Evolutionary conservation across 2,888 invertebrate genomes (phyloP).

Genomic region (Cephus runcator): DNA sequence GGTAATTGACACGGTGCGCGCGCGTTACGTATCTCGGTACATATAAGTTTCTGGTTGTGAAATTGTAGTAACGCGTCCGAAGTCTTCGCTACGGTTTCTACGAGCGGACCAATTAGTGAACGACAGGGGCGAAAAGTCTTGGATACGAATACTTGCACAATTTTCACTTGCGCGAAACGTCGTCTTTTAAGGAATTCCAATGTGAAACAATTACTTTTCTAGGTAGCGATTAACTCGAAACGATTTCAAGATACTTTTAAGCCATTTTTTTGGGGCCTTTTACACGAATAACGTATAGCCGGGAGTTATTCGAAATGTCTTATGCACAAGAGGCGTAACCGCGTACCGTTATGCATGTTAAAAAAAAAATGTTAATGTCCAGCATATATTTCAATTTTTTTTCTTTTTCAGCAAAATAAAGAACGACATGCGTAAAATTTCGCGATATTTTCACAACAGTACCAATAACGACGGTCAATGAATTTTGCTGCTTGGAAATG

Average conservation of each 20-base stretch:
- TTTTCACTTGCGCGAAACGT: not conserved
- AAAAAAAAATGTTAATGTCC: not conserved
- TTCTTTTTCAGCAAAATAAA: not conserved
- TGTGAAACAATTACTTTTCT: not conserved
- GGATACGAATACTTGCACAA: not conserved
- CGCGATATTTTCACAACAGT: not conserved
- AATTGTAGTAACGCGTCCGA: not conserved
- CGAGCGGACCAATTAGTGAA: not conserved
- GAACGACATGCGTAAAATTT: not conserved
- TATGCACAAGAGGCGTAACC: not conserved
- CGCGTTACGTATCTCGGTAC: conserved; percentile 36
- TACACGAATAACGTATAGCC: not conserved
- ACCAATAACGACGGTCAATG: not conserved
- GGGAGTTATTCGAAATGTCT: not conserved
- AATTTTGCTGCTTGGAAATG: not conserved
- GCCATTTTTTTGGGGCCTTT: not conserved
- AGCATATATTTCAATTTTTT: not conserved
- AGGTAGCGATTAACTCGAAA: not conserved
- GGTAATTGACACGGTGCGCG: conserved; percentile 55
- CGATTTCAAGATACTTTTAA: not conserved
- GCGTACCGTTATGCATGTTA: not conserved
- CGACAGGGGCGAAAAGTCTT: not conserved
- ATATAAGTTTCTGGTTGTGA: conserved; percentile 2
- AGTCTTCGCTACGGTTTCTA: conserved; percentile 3
- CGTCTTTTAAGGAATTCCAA: not conserved